Base-by-base conservation (phyloP, 2,888 invertebrate genomes). In the Noctua janthina region DNA sequence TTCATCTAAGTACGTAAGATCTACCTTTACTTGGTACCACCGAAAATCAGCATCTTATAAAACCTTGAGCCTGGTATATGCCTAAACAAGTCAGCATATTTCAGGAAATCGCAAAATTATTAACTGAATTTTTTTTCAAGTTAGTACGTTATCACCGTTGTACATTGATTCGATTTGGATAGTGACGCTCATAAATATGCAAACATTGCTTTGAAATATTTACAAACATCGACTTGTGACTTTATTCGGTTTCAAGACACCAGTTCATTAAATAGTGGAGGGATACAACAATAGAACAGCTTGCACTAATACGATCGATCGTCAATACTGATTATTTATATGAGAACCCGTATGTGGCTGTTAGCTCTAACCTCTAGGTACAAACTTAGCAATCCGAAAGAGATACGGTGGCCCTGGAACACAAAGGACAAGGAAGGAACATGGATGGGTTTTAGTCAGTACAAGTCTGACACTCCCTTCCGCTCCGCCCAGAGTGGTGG, bases 91-190 rank as follows among this genome's bases (percentile, higher is more conserved):
- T 56, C 54, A 56, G 20, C 1, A 39, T 66, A 35, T 43, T 71
- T 62, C 23, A 35, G 17, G 17, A 68, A 23, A 68, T 39, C 15
- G 15, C 15, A 62, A 72, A 64, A 54, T 29, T 70, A 51, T 20
- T 74, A 49, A 76, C 23, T 68, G 59, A 39, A 64, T 43, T 23
- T 13, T 13, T 54, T 71, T 67, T 71, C 43, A 64, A 39, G 49
- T 15, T 17, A 23, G 59, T 15, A 56, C n/a, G 46, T 74, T 83
- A 83, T 84, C 81, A 84, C 71, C 74, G 85, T 71, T 62, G 70
- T 74, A 35, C 15, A 83, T 84, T 62, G 80, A 74, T 84, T 39
- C 39, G 85, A 43, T 80, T 79, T 67, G 74, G 66, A 15, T 70
- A 23, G 49, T 17, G 75, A 20, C 29, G 39, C 7, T 66, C 39